These are phyloP conservation scores for Synergus laeviventris DNA, from an alignment of 2,888 invertebrate species.

Conservation along the genomic window DNA sequence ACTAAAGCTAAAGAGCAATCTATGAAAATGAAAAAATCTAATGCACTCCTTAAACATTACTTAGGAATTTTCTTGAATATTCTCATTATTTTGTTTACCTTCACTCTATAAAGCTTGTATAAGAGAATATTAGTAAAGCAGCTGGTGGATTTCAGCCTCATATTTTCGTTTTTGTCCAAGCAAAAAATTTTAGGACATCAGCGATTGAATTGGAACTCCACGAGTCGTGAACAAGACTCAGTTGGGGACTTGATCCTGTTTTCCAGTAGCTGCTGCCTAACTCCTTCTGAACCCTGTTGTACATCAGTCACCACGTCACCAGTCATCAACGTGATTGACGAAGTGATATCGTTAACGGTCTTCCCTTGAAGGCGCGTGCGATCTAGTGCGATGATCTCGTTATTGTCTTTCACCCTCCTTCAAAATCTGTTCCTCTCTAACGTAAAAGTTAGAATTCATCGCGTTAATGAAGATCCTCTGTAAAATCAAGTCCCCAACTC, in stretches of 20 bases:
- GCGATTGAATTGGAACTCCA: slow-evolving; percentile 32
- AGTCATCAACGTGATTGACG: slow-evolving; percentile 73
- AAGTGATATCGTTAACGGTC: slow-evolving; percentile 74
- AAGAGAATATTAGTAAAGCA: too few relatives aligned
- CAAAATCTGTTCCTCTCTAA: slow-evolving; percentile 7
- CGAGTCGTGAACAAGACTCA: slow-evolving; percentile 30
- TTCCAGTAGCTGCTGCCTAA: slow-evolving; percentile 54
- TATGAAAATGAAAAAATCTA: too few relatives aligned
- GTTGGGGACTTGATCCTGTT: slow-evolving; percentile 35
- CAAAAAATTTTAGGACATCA: background rate
- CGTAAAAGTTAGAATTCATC: slow-evolving; percentile 14
- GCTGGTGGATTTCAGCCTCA: background rate
- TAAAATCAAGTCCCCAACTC: background rate
- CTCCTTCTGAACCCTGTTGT: slow-evolving; percentile 41
- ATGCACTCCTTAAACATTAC: too few relatives aligned
- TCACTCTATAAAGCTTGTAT: too few relatives aligned
- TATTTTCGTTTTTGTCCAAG: slow-evolving; percentile 3
- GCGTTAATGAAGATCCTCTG: background rate
- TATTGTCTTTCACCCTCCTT: slow-evolving; percentile 60
- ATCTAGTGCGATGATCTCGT: slow-evolving; percentile 70
- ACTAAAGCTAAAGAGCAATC: too few relatives aligned
- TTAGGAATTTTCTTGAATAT: too few relatives aligned
- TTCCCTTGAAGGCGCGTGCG: slow-evolving; percentile 63
- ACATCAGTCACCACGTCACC: slow-evolving; percentile 65
- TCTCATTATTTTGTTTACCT: too few relatives aligned